Percentiles rank a stretch among this genome's conserved stretches.
These are phyloP conservation scores for Acanthosepion esculentum DNA, from an alignment of 2,888 invertebrate genomes.

Conservation along the genomic window DNA sequence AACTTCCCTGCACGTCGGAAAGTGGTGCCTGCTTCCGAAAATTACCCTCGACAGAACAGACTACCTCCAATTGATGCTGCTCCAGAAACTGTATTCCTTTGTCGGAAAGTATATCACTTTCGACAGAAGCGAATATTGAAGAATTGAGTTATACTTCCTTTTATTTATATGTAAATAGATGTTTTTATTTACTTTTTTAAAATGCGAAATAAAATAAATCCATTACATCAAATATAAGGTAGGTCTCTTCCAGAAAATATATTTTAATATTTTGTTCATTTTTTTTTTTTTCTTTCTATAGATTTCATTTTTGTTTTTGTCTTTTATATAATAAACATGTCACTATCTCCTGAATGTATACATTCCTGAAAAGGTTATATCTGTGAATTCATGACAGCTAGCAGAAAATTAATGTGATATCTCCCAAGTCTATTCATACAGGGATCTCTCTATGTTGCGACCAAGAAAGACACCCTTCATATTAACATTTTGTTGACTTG, in stretches of 20 bases:
- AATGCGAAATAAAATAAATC: background rate
- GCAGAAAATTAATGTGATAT: background rate
- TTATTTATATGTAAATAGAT: background rate
- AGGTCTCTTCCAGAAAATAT: background rate
- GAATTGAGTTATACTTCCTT: slow-evolving; percentile 72
- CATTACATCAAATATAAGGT: background rate
- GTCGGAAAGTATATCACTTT: slow-evolving; percentile 95
- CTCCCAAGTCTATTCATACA: background rate
- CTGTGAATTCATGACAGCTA: background rate
- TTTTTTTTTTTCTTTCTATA: background rate
- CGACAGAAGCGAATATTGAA: slow-evolving; percentile 85
- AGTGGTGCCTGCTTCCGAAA: slow-evolving; percentile 64
- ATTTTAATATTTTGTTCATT: background rate
- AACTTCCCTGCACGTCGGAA: slow-evolving; percentile 80
- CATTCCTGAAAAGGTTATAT: background rate
- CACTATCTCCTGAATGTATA: slow-evolving; percentile 2
- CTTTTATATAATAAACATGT: background rate
- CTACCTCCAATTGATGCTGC: slow-evolving; percentile 81
- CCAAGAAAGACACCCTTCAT: background rate
- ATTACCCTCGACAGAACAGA: slow-evolving; percentile 60
- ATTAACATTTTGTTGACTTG: background rate
- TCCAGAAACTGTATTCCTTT: slow-evolving; percentile 92
- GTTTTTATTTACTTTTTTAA: background rate
- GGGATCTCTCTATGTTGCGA: background rate
- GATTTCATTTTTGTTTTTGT: background rate